Conservation (phyloP, 2,113 vertebrate genomes). For the Microtus oregoni region DNA sequence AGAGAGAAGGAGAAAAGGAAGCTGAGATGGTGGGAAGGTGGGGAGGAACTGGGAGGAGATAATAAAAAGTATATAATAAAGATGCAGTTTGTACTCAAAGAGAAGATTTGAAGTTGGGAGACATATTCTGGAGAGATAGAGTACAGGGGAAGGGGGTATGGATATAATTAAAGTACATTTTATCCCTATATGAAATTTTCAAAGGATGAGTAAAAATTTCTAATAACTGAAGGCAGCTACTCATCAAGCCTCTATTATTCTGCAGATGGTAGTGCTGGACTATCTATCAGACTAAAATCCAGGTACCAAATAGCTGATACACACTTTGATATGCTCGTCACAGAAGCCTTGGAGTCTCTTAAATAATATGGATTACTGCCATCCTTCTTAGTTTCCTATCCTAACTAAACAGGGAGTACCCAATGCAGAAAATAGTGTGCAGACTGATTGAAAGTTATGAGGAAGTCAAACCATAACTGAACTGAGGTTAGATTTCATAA, state of each 20-base stretch:
- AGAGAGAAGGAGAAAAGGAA: too few species aligned
- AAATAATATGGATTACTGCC: neutral
- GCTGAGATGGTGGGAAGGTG: too few species aligned
- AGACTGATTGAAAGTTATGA: neutral
- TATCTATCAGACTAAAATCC: neutral
- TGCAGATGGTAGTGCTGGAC: neutral
- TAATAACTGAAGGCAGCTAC: neutral
- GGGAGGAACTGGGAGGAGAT: too few species aligned
- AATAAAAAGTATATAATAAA: neutral
- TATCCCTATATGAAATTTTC: neutral
- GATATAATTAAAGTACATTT: neutral
- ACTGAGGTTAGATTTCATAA: too few species aligned
- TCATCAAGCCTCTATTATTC: neutral
- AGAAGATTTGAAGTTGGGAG: neutral
- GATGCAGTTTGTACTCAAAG: neutral
- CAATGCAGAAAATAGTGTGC: neutral
- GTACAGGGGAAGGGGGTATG: neutral
- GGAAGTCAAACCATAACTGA: neutral
- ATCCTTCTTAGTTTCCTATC: neutral
- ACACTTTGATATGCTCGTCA: neutral
- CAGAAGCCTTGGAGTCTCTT: neutral
- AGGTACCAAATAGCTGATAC: neutral
- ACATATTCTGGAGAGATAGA: neutral
- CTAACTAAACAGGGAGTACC: neutral
- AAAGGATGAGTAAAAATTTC: neutral